These are phyloP conservation scores for Acrossocheilus wenchowensis DNA, from an alignment of 2,797 vertebrate species.

Conservation along the genomic window DNA sequence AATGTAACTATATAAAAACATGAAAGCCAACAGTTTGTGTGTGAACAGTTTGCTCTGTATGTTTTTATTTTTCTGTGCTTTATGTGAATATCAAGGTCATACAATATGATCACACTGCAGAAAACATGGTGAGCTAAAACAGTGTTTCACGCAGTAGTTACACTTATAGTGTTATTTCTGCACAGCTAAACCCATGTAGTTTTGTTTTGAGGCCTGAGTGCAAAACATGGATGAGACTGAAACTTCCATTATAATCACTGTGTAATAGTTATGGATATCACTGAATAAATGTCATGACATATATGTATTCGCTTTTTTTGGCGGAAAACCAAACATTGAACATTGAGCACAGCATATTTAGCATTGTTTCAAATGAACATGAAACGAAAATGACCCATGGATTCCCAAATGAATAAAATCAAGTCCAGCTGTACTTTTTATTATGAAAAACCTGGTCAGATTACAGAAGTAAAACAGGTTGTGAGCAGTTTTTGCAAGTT, in stretches of 20 bases:
- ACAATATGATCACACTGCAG: constrained; percentile 8
- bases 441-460: background rate
- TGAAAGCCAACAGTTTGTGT: background rate
- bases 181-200: constrained; percentile 24
- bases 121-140: background rate
- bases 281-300: constrained; percentile 44
- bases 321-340: background rate
- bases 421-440: constrained; percentile 3
- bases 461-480: background rate
- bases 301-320: background rate
- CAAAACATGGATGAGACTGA: background rate
- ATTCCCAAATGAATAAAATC: background rate
- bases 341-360: background rate
- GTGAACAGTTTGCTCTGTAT: background rate
- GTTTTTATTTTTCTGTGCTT: constrained; percentile 31
- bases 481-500: background rate
- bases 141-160: background rate
- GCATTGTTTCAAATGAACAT: background rate
- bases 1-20: background rate
- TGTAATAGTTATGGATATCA: constrained; percentile 41
- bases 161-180: constrained; percentile 32
- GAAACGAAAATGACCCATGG: background rate
- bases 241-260: constrained; percentile 13
- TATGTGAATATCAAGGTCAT: constrained; percentile 33
- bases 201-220: background rate